Base-by-base conservation (phyloP, 2,797 vertebrate species). In the Chelonia mydas region DNA sequence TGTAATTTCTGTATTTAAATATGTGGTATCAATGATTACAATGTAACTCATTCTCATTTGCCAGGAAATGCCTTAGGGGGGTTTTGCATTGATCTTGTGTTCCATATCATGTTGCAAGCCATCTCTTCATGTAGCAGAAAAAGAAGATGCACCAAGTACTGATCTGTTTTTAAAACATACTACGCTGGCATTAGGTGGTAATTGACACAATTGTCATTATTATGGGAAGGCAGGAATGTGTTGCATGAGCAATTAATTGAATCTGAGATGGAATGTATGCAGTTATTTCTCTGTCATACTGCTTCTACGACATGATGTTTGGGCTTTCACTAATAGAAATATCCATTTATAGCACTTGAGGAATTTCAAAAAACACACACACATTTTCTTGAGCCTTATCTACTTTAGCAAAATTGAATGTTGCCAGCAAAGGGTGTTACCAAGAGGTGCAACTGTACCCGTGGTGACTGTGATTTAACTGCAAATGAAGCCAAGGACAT, bases 1-100 rank as follows among this genome's bases (percentile, higher is more conserved):
- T 59, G 87, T 84, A 27, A 1, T 84, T 87, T 95, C 84, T 83
- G 50, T 76, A 80, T 92, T 91, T 72, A 80, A 95, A 91, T 59
- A 68, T 1, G 6, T 87, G 65, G 76, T 89, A 86, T 94, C 27
- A 54, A 92, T 88, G 82, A 80, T 13, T 61, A 59, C 77, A 86
- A 55, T 84, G 25, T 21, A 92, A 94, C 37, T 51, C 57, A 15
- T 53, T 90, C 55, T 86, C 16, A 3, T 84, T 94, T 90, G 15
- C 78, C 33, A 23, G 6, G 51, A 91, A 81, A 19, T 72, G 65
- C 78, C 33, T 57, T 49, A 17, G 7, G 3, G 65, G 89, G 68
- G 50, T 84, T 80, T 89, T 80, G 78, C 72, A 79, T 10, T 78
- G 74, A n/a, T 82, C 2, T 4, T 65, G 19, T 41, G 5, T 83